These are phyloP conservation scores for Vespertilio murinus DNA, from an alignment of 2,797 vertebrate genomes.

Conservation along the genomic window DNA sequence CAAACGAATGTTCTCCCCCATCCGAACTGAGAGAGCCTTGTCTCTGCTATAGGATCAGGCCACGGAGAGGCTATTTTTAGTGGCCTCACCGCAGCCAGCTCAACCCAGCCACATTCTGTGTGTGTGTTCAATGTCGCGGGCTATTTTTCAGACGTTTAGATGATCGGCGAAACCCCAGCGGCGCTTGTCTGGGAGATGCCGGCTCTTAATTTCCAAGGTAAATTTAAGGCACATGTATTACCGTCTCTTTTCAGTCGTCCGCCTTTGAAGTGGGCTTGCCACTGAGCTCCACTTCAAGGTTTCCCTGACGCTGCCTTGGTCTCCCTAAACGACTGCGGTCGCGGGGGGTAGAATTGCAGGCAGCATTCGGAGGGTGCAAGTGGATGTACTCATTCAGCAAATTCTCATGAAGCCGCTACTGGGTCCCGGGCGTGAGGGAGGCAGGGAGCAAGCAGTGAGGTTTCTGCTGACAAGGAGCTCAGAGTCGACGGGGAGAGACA, in stretches of 20 bases:
- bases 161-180: constrained; percentile 51
- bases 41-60: constrained; percentile 21
- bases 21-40: constrained; percentile 50
- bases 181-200: constrained; percentile 29
- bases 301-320: constrained; percentile 1
- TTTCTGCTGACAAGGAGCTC: background rate
- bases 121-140: background rate
- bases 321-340: constrained; percentile 39
- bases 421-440: background rate
- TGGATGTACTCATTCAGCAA: constrained; percentile 52
- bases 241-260: background rate
- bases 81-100: background rate
- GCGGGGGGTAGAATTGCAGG: constrained; percentile 13
- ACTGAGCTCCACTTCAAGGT: constrained; percentile 30
- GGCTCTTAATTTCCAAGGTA: constrained; percentile 64
- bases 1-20: background rate
- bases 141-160: constrained; percentile 28
- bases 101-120: background rate
- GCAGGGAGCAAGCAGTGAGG: background rate
- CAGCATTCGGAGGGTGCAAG: constrained; percentile 4
- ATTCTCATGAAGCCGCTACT: constrained; percentile 6
- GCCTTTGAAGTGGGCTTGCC: constrained; percentile 67
- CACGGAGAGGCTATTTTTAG: constrained; percentile 31
- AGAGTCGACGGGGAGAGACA: background rate
- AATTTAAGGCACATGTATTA: constrained; percentile 66